Evolutionary conservation across 1,140 invertebrate species (phyloP).

Genomic region (Harlomillsia oculata): DNA sequence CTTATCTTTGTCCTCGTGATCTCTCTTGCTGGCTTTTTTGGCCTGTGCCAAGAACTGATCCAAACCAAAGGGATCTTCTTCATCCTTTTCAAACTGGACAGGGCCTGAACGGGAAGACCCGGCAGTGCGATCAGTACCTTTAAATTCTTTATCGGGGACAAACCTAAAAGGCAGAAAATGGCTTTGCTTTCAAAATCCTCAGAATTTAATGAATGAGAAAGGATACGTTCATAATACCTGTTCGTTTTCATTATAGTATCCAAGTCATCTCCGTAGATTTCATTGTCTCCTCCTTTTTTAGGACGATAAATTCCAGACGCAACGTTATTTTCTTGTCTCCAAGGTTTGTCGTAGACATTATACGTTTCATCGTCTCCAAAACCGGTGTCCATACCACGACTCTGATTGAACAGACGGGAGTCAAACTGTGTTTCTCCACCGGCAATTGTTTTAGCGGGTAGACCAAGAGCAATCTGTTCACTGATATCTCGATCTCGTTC

Average conservation of each 20-base stretch:
- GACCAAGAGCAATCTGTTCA: slow-evolving; percentile 93
- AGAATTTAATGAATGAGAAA: too few species aligned
- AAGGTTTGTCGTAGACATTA: slow-evolving; percentile 94
- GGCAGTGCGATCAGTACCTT: slow-evolving; percentile 65
- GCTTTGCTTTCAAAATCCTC: too few species aligned
- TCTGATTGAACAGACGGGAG: slow-evolving; percentile 89
- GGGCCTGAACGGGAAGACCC: slow-evolving; percentile 67
- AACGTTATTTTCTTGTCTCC: slow-evolving; percentile 70
- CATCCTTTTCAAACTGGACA: slow-evolving; percentile 88
- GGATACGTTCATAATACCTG: slow-evolving; percentile 45
- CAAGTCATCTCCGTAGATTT: slow-evolving; percentile 80
- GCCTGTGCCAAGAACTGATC: slow-evolving; percentile 96
- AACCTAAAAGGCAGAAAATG: slow-evolving; percentile 51
- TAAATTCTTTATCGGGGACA: slow-evolving; percentile 93
- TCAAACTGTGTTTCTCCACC: slow-evolving; percentile 85
- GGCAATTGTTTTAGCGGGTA: slow-evolving; percentile 71
- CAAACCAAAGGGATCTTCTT: slow-evolving; percentile 93
- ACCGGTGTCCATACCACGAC: slow-evolving; percentile 89
- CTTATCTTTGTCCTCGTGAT: slow-evolving; percentile 39
- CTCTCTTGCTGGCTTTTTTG: slow-evolving; percentile 58
- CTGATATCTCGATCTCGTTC: slow-evolving; percentile 95
- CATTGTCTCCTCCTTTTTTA: slow-evolving; percentile 72
- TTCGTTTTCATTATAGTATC: slow-evolving; percentile 76
- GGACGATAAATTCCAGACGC: slow-evolving; percentile 88
- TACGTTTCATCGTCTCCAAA: slow-evolving; percentile 97